Percentiles rank a stretch among this genome's conserved stretches.
These are phyloP conservation scores for Smutsia gigantea DNA, from an alignment of 2,797 vertebrate genomes.

Conservation along the genomic window DNA sequence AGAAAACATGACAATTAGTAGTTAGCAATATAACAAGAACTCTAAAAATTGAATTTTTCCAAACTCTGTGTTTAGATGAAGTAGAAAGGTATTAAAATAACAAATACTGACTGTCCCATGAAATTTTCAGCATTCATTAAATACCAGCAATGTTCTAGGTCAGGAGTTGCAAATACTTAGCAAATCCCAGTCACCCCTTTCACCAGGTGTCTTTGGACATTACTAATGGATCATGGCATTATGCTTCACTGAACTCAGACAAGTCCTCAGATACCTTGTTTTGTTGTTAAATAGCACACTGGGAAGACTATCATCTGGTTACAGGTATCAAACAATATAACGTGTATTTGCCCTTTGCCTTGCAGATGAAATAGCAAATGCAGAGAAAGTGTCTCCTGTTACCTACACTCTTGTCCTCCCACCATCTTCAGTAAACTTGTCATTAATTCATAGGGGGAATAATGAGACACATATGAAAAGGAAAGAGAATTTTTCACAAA, in stretches of 20 bases:
- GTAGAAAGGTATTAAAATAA: neutral
- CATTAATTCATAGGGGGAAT: neutral
- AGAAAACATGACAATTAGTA: neutral
- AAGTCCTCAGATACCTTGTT: neutral
- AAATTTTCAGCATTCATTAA: slow-evolving; percentile 42
- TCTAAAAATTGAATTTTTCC: neutral
- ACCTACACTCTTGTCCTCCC: neutral
- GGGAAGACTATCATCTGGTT: neutral
- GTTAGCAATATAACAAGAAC: neutral
- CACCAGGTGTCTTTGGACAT: neutral
- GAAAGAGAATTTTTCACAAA: neutral
- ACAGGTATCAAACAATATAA: neutral
- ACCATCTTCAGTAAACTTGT: neutral
- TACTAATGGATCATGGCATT: neutral
- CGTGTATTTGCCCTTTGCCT: neutral
- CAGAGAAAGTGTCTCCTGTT: neutral
- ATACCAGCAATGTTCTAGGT: neutral
- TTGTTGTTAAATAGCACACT: neutral
- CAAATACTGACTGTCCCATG: neutral
- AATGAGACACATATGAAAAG: neutral
- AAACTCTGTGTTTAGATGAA: neutral
- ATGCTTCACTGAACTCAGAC: neutral
- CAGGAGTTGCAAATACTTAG: neutral
- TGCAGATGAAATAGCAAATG: neutral
- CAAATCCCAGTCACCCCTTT: neutral